A percentile compares a stretch with the other conserved stretches of the same genome.
phyloP scores from a whole-genome alignment of 2,797 vertebrate species.

The Eidolon dupreanum region DNA sequence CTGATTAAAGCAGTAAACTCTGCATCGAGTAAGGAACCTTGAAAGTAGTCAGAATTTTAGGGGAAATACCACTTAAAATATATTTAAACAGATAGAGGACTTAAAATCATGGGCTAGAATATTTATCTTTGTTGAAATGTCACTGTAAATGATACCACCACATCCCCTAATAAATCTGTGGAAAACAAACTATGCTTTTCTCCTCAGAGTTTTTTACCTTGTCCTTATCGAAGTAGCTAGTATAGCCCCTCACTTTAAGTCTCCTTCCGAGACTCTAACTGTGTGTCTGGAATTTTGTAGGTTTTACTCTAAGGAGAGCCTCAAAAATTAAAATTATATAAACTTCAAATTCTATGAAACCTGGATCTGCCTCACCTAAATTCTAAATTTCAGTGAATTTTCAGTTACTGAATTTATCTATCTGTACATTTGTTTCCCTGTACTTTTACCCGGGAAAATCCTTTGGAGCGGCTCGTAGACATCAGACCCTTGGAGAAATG shows the following conservation, averaged over 20 bases:
- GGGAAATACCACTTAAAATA: conserved; percentile 45
- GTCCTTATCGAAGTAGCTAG: background rate
- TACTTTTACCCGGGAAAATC: background rate
- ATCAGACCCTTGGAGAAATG: background rate
- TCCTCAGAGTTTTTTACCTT: background rate
- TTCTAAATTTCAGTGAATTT: background rate
- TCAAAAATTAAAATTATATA: background rate
- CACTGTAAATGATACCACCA: background rate
- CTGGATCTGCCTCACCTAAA: background rate
- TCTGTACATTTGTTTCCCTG: background rate
- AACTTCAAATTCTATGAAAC: background rate
- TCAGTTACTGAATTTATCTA: background rate
- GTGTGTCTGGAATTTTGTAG: background rate
- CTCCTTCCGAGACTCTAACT: background rate
- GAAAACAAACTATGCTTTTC: background rate
- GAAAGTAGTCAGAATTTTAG: conserved; percentile 44
- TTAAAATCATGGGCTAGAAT: background rate
- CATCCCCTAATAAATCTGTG: background rate
- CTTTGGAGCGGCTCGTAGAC: background rate
- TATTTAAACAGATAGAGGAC: background rate
- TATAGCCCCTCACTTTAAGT: background rate
- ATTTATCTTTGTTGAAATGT: background rate
- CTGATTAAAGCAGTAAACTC: conserved; percentile 61
- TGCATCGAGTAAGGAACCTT: conserved; percentile 60
- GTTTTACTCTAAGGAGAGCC: background rate